These are phyloP conservation scores for Girardinichthys multiradiatus DNA, from an alignment of 2,113 vertebrate species.

Conservation along the genomic window DNA sequence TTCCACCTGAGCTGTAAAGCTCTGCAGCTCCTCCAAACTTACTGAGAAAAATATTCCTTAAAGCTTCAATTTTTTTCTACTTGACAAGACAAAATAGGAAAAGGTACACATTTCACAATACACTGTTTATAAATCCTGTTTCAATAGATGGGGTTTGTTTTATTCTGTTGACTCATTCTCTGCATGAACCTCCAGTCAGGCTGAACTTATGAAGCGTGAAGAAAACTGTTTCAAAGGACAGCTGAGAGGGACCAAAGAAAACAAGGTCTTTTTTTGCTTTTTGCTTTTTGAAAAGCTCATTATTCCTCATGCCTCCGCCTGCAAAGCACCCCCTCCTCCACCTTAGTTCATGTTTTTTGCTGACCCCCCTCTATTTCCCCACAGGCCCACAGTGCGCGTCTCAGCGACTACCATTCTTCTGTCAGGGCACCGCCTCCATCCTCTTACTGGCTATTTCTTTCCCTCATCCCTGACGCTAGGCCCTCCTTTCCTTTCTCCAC, in stretches of 20 bases:
- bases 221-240: slow-evolving; percentile 60
- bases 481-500: slow-evolving; percentile 50
- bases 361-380: slow-evolving; percentile 33
- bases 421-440: slow-evolving; percentile 59
- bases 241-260: slow-evolving; percentile 50
- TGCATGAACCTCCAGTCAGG: slow-evolving; percentile 51
- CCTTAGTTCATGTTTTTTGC: slow-evolving; percentile 53
- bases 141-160: slow-evolving; percentile 36
- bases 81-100: not conserved
- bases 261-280: slow-evolving; percentile 72
- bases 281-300: slow-evolving; percentile 63
- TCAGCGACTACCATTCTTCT: slow-evolving; percentile 25
- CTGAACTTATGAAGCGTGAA: slow-evolving; percentile 61
- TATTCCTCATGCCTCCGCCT: slow-evolving; percentile 59
- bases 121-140: slow-evolving; percentile 23
- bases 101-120: not conserved
- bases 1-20: no score
- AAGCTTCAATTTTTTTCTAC: not conserved
- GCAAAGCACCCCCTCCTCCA: slow-evolving; percentile 41
- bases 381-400: slow-evolving; percentile 40
- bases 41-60: not conserved
- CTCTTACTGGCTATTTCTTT: slow-evolving; percentile 65
- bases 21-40: no score
- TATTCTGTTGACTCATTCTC: slow-evolving; percentile 31
- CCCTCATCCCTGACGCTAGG: slow-evolving; percentile 22